phyloP scores from a whole-genome alignment of 2,113 vertebrate species.

The Heteronetta atricapilla region DNA sequence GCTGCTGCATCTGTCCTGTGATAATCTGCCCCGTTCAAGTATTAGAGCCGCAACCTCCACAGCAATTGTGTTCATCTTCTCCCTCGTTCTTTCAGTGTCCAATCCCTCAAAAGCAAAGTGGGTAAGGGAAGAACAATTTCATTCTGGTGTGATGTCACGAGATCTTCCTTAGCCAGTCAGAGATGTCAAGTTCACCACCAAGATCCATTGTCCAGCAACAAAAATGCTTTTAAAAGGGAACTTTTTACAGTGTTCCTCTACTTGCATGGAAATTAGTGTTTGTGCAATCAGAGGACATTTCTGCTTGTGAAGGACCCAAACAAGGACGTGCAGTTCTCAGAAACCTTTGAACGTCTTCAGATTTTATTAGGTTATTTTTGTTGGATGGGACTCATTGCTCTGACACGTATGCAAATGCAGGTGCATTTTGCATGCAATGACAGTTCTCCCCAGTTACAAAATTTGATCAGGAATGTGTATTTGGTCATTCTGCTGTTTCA shows the following conservation, averaged over 20 bases:
- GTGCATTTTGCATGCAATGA: background rate
- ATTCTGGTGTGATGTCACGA: background rate
- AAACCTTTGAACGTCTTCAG: background rate
- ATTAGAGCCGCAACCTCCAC: background rate
- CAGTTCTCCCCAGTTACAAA: background rate
- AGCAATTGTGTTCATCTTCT: background rate
- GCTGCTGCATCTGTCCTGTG: background rate
- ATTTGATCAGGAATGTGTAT: background rate
- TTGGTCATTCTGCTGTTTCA: background rate
- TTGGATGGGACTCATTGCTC: background rate
- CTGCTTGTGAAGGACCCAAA: background rate
- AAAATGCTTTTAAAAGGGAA: background rate
- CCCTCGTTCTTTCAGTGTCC: background rate
- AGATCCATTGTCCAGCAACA: background rate
- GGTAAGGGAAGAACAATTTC: background rate
- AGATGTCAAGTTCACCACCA: background rate
- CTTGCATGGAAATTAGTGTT: fast-evolving
- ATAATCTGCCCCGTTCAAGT: background rate
- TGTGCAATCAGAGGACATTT: background rate
- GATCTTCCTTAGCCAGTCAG: background rate
- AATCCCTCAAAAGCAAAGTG: background rate
- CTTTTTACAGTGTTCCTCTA: background rate
- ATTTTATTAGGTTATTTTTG: background rate
- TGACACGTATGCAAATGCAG: background rate
- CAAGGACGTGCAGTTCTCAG: background rate